Conservation (phyloP, 2,888 invertebrate genomes). For the Rhogogaster chlorosoma region DNA sequence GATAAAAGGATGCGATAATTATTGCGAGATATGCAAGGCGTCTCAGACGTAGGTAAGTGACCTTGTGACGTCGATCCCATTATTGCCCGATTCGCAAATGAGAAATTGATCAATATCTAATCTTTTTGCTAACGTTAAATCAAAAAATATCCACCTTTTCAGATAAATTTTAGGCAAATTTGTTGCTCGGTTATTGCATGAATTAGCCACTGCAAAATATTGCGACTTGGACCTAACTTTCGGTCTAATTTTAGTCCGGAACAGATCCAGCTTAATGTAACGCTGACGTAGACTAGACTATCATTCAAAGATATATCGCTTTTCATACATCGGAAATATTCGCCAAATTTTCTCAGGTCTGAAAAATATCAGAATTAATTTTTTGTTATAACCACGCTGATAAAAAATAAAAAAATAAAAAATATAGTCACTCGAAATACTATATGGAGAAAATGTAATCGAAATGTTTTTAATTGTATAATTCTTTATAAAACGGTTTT, state of each 20-base stretch:
- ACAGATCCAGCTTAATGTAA: neutral
- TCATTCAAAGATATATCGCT: neutral
- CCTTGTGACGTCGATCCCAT: neutral
- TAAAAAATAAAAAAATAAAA: too few species aligned
- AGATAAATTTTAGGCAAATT: neutral
- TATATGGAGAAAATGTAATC: too few species aligned
- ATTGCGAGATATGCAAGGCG: neutral
- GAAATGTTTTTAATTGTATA: too few species aligned
- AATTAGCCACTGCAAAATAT: neutral
- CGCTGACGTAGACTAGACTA: neutral
- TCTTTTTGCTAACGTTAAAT: neutral
- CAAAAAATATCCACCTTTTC: neutral
- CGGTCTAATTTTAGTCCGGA: neutral
- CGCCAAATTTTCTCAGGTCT: neutral
- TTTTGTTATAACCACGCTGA: too few species aligned
- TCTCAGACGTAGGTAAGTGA: too few species aligned
- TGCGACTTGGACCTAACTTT: neutral
- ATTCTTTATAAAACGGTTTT: too few species aligned
- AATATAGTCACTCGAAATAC: too few species aligned
- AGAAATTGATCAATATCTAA: neutral
- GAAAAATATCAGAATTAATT: too few species aligned
- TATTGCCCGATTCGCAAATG: neutral
- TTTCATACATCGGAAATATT: neutral
- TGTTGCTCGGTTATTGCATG: neutral
- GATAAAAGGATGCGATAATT: neutral